phyloP scores from a whole-genome alignment of 1,140 invertebrate genomes.

The Thrips palmi region DNA sequence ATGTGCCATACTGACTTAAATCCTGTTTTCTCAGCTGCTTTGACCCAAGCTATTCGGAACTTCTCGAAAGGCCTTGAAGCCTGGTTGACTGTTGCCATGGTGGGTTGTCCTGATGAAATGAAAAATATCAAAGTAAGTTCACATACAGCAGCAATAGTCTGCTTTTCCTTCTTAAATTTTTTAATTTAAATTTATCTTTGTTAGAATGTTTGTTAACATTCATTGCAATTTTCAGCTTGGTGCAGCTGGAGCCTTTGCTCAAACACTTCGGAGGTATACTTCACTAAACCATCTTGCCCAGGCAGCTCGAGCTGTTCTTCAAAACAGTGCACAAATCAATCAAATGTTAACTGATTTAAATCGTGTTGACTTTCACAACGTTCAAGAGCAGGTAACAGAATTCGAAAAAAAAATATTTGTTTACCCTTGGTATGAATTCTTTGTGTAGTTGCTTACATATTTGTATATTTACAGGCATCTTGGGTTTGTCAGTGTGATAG shows the following conservation, averaged over 20 bases:
- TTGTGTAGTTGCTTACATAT: not conserved
- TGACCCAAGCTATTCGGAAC: conserved; percentile 85
- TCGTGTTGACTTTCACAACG: conserved; percentile 93
- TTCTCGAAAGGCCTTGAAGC: conserved; percentile 83
- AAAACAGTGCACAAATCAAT: conserved; percentile 86
- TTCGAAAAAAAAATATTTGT: too few relatives aligned
- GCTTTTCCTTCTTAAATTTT: not conserved
- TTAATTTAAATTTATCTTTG: not conserved
- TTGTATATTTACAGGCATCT: conserved; percentile 39
- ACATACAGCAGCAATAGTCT: not conserved
- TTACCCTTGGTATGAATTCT: too few relatives aligned
- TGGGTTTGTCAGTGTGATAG: conserved; percentile 96
- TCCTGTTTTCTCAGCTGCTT: conserved; percentile 35
- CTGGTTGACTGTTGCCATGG: conserved; percentile 73
- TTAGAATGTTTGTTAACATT: not conserved
- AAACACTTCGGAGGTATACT: conserved; percentile 88
- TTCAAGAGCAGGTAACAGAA: conserved; percentile 52
- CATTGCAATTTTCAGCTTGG: conserved; percentile 25
- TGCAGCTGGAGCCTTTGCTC: conserved; percentile 82
- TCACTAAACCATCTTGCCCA: conserved; percentile 96
- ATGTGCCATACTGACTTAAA: not conserved
- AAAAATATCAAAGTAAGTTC: conserved; percentile 54
- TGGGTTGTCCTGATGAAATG: conserved; percentile 67
- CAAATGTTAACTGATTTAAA: conserved; percentile 96
- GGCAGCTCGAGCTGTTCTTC: conserved; percentile 86